These are phyloP conservation scores for Platygyra sinensis DNA, from an alignment of 64 coral and sea anemone species.

Conservation along the genomic window DNA sequence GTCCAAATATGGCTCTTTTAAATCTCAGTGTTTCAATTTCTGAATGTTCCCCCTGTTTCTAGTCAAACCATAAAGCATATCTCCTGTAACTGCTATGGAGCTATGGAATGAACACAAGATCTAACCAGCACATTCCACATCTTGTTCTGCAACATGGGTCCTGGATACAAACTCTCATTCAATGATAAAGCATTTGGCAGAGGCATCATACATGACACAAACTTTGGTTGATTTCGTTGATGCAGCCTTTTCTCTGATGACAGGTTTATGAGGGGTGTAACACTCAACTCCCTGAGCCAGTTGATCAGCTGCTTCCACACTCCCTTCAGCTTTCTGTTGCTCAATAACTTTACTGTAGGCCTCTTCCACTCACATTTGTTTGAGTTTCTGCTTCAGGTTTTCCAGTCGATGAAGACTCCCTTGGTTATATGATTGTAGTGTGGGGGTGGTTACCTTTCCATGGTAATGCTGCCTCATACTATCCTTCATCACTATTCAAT, in stretches of 20 bases:
- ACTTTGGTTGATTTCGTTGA: conserved; percentile 30
- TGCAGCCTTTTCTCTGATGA: background rate
- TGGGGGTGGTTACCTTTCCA: background rate
- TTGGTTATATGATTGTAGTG: background rate
- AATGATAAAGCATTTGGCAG: background rate
- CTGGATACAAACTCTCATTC: background rate
- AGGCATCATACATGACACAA: conserved; percentile 8
- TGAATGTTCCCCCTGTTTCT: conserved; percentile 20
- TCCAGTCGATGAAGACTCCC: background rate
- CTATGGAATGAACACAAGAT: background rate
- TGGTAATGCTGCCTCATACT: conserved; percentile 33
- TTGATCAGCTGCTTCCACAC: background rate
- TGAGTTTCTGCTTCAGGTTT: background rate
- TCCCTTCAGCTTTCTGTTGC: background rate
- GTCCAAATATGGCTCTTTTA: conserved; percentile 13
- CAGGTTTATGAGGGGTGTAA: conserved; percentile 38
- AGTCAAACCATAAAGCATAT: background rate
- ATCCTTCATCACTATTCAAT: background rate
- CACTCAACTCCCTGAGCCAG: background rate
- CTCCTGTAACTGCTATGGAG: background rate
- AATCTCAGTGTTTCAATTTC: conserved; percentile 17
- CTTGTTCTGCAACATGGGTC: background rate
- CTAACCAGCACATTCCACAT: background rate
- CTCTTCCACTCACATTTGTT: background rate
- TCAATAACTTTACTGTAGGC: background rate